Conservation (phyloP, 1,140 invertebrate genomes). For the Drosophila pectinifera region DNA sequence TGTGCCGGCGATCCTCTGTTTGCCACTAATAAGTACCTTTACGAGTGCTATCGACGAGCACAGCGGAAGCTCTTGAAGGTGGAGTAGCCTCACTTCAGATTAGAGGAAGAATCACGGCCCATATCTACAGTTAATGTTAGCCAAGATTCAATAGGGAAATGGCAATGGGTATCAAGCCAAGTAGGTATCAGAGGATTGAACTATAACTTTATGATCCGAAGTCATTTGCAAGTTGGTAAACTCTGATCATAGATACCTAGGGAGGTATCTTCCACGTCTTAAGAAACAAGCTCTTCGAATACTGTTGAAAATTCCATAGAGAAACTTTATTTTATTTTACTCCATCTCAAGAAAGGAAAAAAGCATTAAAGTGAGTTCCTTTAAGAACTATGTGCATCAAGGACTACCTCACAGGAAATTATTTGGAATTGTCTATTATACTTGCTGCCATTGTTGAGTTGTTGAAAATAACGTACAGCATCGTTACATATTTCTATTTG, state of each 20-base stretch:
- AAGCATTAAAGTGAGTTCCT: too few relatives aligned
- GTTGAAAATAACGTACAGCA: background rate
- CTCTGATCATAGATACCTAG: too few relatives aligned
- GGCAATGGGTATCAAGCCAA: background rate
- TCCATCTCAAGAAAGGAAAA: too few relatives aligned
- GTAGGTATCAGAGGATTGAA: too few relatives aligned
- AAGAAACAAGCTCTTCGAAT: background rate
- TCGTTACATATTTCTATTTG: background rate
- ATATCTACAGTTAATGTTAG: slow-evolving; percentile 14
- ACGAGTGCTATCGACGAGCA: slow-evolving; percentile 20
- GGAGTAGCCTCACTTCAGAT: slow-evolving; percentile 49
- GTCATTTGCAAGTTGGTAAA: background rate
- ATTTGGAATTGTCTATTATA: background rate
- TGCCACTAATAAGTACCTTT: slow-evolving; percentile 30
- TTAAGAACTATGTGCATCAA: background rate
- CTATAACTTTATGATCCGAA: too few relatives aligned
- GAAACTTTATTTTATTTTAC: too few relatives aligned
- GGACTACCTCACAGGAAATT: background rate
- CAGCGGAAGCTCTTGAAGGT: slow-evolving; percentile 27
- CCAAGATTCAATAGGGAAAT: background rate
- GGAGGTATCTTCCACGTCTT: too few relatives aligned
- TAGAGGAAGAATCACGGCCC: slow-evolving; percentile 14
- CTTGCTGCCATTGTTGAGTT: background rate
- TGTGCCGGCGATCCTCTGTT: slow-evolving; percentile 4
- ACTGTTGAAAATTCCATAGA: background rate